Conservation (phyloP, 2,888 invertebrate genomes). For the Gerosis bhagava region DNA sequence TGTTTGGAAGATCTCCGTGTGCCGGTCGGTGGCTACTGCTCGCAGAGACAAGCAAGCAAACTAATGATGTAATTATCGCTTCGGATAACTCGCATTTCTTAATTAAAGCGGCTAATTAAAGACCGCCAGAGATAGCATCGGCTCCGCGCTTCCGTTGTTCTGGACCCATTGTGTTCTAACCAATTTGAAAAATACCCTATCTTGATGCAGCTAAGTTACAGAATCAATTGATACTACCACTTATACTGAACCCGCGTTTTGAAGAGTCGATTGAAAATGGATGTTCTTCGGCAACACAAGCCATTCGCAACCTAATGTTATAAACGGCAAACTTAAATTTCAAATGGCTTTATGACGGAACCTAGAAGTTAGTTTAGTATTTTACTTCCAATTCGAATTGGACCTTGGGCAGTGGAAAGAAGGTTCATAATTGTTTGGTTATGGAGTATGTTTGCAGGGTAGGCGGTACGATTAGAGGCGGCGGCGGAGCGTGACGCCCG, state of each 20-base stretch:
- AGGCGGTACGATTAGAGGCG: conserved; percentile 63
- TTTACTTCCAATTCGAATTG: conserved; percentile 3
- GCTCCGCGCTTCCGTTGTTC: conserved; percentile 38
- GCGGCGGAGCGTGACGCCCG: conserved; percentile 74
- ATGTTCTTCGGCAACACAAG: not conserved
- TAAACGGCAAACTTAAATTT: conserved; percentile 12
- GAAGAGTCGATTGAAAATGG: conserved; percentile 24
- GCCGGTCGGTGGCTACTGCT: no score
- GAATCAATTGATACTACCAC: not conserved
- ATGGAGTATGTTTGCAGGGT: conserved; percentile 24
- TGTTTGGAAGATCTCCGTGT: not conserved
- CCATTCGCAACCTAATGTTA: conserved; percentile 24
- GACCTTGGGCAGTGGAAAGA: conserved; percentile 1
- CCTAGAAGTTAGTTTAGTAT: conserved; percentile 3
- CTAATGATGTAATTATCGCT: conserved; percentile 71
- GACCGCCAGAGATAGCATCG: conserved; percentile 35
- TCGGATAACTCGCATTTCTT: conserved; percentile 60
- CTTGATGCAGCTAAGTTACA: not conserved
- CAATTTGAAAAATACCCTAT: conserved; percentile 1
- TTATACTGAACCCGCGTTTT: conserved; percentile 2
- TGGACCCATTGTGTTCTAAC: conserved; percentile 15
- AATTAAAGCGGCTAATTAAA: conserved; percentile 73
- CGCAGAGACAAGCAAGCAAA: conserved; percentile 47
- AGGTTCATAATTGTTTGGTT: conserved; percentile 9
- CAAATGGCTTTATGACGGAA: not conserved